These are phyloP conservation scores for Pteria penguin DNA, from an alignment of 2,888 invertebrate species.

Conservation along the genomic window DNA sequence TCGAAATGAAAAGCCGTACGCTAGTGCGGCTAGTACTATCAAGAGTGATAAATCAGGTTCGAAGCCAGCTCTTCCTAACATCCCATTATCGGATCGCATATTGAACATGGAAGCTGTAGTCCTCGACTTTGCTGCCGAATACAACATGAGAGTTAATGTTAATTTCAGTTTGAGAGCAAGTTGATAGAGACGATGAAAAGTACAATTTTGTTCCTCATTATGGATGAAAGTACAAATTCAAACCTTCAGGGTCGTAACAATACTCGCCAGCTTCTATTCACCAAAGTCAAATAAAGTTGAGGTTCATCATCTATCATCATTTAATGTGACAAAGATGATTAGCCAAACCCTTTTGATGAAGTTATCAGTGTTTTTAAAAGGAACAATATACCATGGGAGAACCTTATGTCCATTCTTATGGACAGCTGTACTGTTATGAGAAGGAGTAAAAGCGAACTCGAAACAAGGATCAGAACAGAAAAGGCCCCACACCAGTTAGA, in stretches of 20 bases:
- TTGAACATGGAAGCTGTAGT: conserved; percentile 20
- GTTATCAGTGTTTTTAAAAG: conserved; percentile 36
- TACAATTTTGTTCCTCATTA: conserved; percentile 35
- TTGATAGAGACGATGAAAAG: conserved; percentile 8
- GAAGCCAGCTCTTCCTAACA: background rate
- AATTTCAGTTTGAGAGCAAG: too few species aligned
- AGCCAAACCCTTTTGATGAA: conserved; percentile 28
- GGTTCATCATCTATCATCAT: conserved; percentile 44
- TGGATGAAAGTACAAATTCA: conserved; percentile 41
- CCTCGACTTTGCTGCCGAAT: conserved; percentile 18
- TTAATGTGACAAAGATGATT: conserved; percentile 38
- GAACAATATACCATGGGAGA: conserved; percentile 54
- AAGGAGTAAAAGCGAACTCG: conserved; percentile 55
- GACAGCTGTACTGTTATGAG: conserved; percentile 62
- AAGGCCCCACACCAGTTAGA: conserved; percentile 57
- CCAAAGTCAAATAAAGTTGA: conserved; percentile 26
- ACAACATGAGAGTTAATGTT: too few species aligned
- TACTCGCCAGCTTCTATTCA: conserved; percentile 43
- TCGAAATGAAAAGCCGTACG: too few species aligned
- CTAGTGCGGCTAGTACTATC: too few species aligned
- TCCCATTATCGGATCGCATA: conserved; percentile 1
- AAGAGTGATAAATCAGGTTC: too few species aligned
- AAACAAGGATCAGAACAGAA: conserved; percentile 43
- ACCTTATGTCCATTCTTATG: conserved; percentile 56
- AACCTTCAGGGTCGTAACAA: conserved; percentile 40